phyloP scores from a whole-genome alignment of 2,797 vertebrate species.

The Lophotriccus pileatus region DNA sequence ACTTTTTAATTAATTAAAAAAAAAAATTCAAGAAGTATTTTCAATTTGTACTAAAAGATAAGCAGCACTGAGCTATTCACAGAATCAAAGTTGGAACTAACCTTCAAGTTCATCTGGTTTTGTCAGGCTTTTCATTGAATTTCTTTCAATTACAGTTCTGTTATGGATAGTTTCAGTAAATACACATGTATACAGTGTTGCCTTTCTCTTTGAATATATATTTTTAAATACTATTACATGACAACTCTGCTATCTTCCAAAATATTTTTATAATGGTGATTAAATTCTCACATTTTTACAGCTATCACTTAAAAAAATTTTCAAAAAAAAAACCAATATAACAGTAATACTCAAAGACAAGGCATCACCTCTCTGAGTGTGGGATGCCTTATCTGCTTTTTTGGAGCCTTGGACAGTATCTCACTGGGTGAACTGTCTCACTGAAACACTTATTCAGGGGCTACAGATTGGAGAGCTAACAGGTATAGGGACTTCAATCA shows the following conservation, averaged over 20 bases:
- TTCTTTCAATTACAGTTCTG: background rate
- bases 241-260: background rate
- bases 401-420: background rate
- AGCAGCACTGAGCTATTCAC: background rate
- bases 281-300: background rate
- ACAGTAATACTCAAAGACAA: background rate
- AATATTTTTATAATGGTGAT: background rate
- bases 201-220: background rate
- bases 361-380: background rate
- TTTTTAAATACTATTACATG: background rate
- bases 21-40: constrained; percentile 2
- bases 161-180: background rate
- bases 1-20: background rate
- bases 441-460: background rate
- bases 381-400: background rate
- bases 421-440: background rate
- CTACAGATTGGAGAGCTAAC: background rate
- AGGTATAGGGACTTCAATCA: background rate
- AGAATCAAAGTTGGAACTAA: background rate
- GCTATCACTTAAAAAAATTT: background rate
- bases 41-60: background rate
- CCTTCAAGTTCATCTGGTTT: background rate
- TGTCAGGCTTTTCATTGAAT: background rate
- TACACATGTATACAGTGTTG: background rate
- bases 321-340: background rate